A percentile compares a stretch with the other conserved stretches of the same genome.
These are phyloP conservation scores for Siniperca chuatsi DNA, from an alignment of 2,113 vertebrate genomes.

Conservation along the genomic window DNA sequence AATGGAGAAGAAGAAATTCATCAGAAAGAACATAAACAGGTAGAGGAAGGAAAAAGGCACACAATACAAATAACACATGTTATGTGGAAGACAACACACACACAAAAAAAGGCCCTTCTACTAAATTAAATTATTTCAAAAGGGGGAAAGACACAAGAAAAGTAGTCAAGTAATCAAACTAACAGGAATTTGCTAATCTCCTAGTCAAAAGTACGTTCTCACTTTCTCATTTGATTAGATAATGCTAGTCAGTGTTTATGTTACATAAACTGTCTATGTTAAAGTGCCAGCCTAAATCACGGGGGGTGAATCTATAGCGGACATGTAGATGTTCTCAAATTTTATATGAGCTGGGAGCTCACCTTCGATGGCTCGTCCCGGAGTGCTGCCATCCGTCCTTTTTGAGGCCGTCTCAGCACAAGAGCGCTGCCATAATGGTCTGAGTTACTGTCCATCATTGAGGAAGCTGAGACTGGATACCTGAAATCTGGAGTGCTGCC, in stretches of 20 bases:
- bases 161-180: neutral
- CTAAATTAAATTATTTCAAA: no score
- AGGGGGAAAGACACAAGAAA: neutral
- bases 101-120: neutral
- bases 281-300: neutral
- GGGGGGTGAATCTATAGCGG: neutral
- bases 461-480: conserved; percentile 87
- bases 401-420: conserved; percentile 93
- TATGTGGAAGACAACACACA: neutral
- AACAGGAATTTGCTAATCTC: neutral
- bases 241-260: neutral
- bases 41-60: conserved; percentile 5
- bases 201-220: neutral
- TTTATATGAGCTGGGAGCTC: neutral
- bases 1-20: conserved; percentile 58
- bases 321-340: neutral
- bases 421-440: conserved; percentile 89
- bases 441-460: conserved; percentile 87
- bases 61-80: neutral
- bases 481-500: conserved; percentile 94
- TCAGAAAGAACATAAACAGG: conserved; percentile 55
- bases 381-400: conserved; percentile 91
- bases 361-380: conserved; percentile 97
- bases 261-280: neutral
- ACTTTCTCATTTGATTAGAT: neutral